Evolutionary conservation across 2,888 invertebrate species (phyloP).

Genomic region (Drosophila mulleri): DNA sequence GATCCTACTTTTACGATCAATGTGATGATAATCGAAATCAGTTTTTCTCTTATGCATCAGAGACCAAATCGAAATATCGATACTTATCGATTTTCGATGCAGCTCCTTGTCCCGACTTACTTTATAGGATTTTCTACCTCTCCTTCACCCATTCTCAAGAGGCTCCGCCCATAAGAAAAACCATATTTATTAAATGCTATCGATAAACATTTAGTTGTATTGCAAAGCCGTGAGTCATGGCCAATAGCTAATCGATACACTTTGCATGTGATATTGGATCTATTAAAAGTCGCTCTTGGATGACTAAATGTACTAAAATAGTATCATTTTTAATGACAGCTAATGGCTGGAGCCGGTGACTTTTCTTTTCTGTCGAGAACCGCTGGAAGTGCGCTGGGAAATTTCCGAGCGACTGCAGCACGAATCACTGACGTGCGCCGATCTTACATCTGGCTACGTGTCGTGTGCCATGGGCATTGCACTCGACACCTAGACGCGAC

Average conservation of each 20-base stretch:
- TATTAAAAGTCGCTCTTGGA: slow-evolving; percentile 15
- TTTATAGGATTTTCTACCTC: background rate
- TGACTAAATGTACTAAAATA: slow-evolving; percentile 53
- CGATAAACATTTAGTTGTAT: background rate
- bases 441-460: slow-evolving; percentile 25
- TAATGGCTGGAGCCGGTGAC: slow-evolving; percentile 42
- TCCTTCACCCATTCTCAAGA: background rate
- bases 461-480: slow-evolving; percentile 59
- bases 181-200: background rate
- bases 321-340: slow-evolving; percentile 31
- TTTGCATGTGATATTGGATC: slow-evolving; percentile 43
- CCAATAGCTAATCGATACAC: slow-evolving; percentile 2
- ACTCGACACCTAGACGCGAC: slow-evolving; percentile 26
- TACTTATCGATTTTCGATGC: background rate
- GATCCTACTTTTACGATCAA: too few relatives aligned
- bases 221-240: slow-evolving; percentile 27
- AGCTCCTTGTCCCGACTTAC: too few relatives aligned
- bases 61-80: background rate
- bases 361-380: slow-evolving; percentile 43
- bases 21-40: background rate
- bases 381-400: slow-evolving; percentile 56
- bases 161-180: background rate
- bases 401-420: slow-evolving; percentile 40
- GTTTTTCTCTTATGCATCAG: background rate
- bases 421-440: slow-evolving; percentile 28